Conservation (phyloP, 2,888 invertebrate genomes). For the Protodeltote pygarga region DNA sequence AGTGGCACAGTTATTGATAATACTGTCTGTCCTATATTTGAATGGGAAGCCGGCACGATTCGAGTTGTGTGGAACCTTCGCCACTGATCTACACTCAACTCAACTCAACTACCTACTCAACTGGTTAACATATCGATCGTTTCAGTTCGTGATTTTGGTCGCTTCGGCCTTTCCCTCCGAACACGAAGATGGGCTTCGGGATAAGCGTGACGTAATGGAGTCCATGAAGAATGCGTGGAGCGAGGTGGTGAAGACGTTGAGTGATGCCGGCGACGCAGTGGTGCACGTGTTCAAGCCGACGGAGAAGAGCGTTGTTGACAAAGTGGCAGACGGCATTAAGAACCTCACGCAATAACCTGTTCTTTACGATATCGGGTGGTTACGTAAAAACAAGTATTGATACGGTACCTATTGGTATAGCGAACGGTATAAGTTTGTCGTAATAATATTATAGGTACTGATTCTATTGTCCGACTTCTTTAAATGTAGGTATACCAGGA, state of each 20-base stretch:
- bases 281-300: constrained; percentile 79
- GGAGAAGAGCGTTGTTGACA: constrained; percentile 71
- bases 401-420: constrained; percentile 8
- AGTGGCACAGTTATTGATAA: no score
- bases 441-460: constrained; percentile 3
- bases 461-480: neutral
- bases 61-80: no score
- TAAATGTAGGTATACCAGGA: neutral
- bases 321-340: constrained; percentile 72
- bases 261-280: constrained; percentile 75
- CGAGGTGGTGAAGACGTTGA: constrained; percentile 70
- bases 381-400: constrained; percentile 36
- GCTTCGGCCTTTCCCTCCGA: constrained; percentile 61
- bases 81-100: no score
- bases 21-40: no score
- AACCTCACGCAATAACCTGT: constrained; percentile 58
- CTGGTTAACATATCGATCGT: no score
- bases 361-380: constrained; percentile 19
- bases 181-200: constrained; percentile 37
- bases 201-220: constrained; percentile 75
- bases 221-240: constrained; percentile 76
- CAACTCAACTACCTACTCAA: no score
- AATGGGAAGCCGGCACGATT: no score
- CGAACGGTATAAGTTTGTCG: constrained; percentile 10
- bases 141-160: constrained; percentile 56